Conservation (phyloP, 1,140 invertebrate genomes). For the Drosophila ogumai region DNA sequence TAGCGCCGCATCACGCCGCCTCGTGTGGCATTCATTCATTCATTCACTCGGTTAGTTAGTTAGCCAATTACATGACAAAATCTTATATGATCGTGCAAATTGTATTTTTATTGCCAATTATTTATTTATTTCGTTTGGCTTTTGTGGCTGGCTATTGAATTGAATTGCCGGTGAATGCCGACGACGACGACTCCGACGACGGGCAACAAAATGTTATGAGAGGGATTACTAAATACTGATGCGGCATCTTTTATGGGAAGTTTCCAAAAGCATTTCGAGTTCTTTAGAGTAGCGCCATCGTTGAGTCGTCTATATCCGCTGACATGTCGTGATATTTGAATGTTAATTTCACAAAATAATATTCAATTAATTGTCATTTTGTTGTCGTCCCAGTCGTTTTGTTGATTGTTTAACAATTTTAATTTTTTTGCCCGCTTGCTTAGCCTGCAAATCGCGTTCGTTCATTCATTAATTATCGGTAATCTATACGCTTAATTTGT, state of each 20-base stretch:
- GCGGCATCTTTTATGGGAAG: not conserved
- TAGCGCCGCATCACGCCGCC: not conserved
- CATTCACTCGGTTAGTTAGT: conserved; percentile 33
- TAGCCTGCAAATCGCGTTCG: conserved; percentile 20
- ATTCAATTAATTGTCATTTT: conserved; percentile 78
- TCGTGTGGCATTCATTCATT: conserved; percentile 29
- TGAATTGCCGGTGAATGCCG: conserved; percentile 42
- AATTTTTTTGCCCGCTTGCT: not conserved
- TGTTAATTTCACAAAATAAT: conserved; percentile 59
- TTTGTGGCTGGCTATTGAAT: conserved; percentile 44
- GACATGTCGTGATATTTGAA: conserved; percentile 49
- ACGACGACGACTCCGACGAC: not conserved
- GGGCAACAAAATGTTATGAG: conserved; percentile 43
- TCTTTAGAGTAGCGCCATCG: not conserved
- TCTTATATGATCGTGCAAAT: conserved; percentile 81
- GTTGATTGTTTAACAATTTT: conserved; percentile 51
- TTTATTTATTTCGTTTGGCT: conserved; percentile 80
- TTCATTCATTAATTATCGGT: conserved; percentile 75
- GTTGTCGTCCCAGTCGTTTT: conserved; percentile 58
- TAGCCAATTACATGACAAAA: conserved; percentile 50
- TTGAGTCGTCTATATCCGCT: conserved; percentile 5
- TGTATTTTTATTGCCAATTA: conserved; percentile 83
- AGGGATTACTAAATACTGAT: conserved; percentile 26
- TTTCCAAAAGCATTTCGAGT: not conserved
- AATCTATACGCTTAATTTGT: conserved; percentile 68